phyloP scores from a whole-genome alignment of 2,888 invertebrate species.

The Zootermopsis nevadensis region DNA sequence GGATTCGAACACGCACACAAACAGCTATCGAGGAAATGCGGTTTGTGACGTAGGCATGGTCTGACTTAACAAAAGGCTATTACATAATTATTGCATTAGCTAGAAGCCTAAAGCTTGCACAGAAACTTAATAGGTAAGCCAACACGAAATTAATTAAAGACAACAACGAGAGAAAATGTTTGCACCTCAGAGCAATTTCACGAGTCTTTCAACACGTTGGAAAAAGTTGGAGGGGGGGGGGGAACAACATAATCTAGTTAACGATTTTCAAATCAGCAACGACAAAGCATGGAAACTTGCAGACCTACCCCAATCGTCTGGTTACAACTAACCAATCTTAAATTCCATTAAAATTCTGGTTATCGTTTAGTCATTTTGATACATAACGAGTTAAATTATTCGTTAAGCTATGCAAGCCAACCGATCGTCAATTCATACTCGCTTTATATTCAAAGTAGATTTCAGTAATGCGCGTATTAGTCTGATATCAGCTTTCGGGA shows the following conservation, averaged over 20 bases:
- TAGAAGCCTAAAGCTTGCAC: not conserved
- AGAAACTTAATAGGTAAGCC: not conserved
- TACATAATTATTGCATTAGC: not conserved
- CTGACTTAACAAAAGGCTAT: too few species aligned
- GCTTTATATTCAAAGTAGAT: conserved; percentile 37
- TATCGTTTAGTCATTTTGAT: conserved; percentile 26
- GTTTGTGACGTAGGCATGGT: too few species aligned
- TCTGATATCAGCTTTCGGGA: conserved; percentile 17
- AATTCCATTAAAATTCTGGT: conserved; percentile 17
- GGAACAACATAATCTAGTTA: not conserved
- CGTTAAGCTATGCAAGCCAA: conserved; percentile 8
- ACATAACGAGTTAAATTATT: not conserved
- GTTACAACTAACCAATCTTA: not conserved
- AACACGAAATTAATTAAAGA: conserved; percentile 3
- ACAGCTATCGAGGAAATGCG: too few species aligned
- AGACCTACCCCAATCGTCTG: not conserved
- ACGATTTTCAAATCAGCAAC: conserved; percentile 7
- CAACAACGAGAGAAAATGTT: not conserved
- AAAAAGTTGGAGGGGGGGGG: not conserved
- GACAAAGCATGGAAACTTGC: not conserved
- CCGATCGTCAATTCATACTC: conserved; percentile 32
- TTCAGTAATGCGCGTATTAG: conserved; percentile 1
- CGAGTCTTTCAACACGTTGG: not conserved
- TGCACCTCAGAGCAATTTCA: not conserved
- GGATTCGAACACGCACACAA: too few species aligned